A percentile compares a stretch with the other conserved stretches of the same genome.
Evolutionary conservation across 2,797 vertebrate species (phyloP).

Genomic region (Linurgus olivaceus): DNA sequence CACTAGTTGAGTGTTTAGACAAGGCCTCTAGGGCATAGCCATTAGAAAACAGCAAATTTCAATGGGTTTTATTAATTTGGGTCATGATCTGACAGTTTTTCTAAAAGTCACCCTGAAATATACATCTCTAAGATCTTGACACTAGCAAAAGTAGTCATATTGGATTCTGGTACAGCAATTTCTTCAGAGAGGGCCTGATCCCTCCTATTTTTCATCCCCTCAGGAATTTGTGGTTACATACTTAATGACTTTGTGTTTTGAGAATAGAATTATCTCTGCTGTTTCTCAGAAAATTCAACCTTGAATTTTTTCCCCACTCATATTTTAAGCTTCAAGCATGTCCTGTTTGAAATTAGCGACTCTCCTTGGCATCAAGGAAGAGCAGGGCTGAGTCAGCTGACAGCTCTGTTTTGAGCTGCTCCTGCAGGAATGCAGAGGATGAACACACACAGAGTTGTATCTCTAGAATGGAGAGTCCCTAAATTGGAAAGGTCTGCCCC

Average conservation of each 20-base stretch:
- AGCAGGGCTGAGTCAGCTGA: background rate
- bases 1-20: background rate
- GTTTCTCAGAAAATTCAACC: background rate
- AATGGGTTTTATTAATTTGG: background rate
- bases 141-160: background rate
- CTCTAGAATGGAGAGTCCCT: background rate
- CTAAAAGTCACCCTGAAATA: background rate
- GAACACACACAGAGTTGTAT: background rate
- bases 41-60: background rate
- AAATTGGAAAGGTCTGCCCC: constrained; percentile 15
- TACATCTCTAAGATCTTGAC: background rate
- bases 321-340: background rate
- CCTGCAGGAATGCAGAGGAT: background rate
- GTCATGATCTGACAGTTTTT: background rate
- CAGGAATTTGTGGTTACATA: background rate
- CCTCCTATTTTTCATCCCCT: background rate
- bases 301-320: background rate
- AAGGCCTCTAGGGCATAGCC: background rate
- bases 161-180: background rate
- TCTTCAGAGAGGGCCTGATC: background rate
- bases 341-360: background rate
- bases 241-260: background rate
- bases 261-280: background rate
- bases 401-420: background rate
- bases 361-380: background rate